Evolutionary conservation across 2,888 invertebrate species (phyloP), one percentile per base, ranked within the genome.

Genomic region (Conchocele bisecta): DNA sequence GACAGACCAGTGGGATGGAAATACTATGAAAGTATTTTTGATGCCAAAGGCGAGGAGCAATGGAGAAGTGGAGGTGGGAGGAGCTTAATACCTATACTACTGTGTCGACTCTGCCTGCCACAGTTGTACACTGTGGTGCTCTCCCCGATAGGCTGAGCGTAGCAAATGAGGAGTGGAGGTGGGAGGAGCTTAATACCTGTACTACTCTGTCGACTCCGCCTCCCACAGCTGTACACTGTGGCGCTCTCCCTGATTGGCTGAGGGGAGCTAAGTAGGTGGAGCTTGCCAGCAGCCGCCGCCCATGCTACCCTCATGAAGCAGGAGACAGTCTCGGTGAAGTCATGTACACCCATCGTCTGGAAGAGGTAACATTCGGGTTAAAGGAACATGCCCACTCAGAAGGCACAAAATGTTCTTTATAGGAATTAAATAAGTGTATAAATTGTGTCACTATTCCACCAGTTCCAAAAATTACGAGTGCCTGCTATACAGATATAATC

Each of bases 231-330:
- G 64, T 88, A 87, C 33, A 83, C 75, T 13, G 78, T 85, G n/a
- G 84, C 75, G 56, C 73, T 79, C 67, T 91, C 91, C 81, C 88
- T 89, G 81, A 89, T 88, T 60, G 90, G 88, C 71, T 90, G 89
- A 41, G 87, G 81, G 33, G 88, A 86, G 70, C 89, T 89, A 22
- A 91, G 89, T 17, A 91, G 88, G 77, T 90, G 89, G 28, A 92
- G 88, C 66, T 90, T 89, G 2, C 92, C 92, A 24, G 92, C 92
- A 15, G 92, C 92, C 29, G 92, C 91, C 28, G 92, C 91, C 92
- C 92, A 92, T 11, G 91, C 88, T n/a, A 92, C 89, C 33, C 91
- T 86, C 87, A 92, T 90, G 58, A 92, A 86, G 75, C 91, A 91
- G 13, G 90, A 87, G 24, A 92, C 88, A 50, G 86, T 89, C 57